Evolutionary conservation across 2,888 invertebrate species (phyloP).

Genomic region (Mimumesa dahlbomi): DNA sequence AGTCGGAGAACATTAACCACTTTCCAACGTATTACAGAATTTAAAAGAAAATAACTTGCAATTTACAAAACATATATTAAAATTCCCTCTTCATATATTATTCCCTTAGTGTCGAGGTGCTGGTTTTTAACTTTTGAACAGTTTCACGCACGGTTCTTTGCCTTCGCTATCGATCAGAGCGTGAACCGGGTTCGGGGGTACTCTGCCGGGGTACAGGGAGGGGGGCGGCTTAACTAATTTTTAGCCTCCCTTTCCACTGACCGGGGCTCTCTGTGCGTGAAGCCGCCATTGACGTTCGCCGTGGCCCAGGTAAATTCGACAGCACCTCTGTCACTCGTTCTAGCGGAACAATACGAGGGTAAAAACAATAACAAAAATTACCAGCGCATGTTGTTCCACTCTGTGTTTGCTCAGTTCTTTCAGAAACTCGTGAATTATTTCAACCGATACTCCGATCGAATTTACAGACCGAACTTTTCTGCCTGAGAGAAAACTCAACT

Average conservation of each 20-base stretch:
- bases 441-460: background rate
- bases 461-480: background rate
- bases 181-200: conserved; percentile 26
- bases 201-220: conserved; percentile 35
- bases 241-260: conserved; percentile 39
- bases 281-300: conserved; percentile 32
- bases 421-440: background rate
- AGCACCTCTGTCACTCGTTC: conserved; percentile 26
- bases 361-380: conserved; percentile 30
- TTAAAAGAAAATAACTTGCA: too few species aligned
- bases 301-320: conserved; percentile 45
- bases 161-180: conserved; percentile 40
- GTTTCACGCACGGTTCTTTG: conserved; percentile 25
- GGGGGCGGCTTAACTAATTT: conserved; percentile 61
- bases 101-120: too few species aligned
- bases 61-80: too few species aligned
- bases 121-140: too few species aligned
- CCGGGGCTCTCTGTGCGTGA: conserved; percentile 15
- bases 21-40: too few species aligned
- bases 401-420: background rate
- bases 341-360: conserved; percentile 18
- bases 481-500: background rate
- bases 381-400: background rate
- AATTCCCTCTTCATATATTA: too few species aligned
- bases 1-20: too few species aligned